Conservation (phyloP, 2,113 vertebrate species). For the Tenebrosternarchus preto region DNA sequence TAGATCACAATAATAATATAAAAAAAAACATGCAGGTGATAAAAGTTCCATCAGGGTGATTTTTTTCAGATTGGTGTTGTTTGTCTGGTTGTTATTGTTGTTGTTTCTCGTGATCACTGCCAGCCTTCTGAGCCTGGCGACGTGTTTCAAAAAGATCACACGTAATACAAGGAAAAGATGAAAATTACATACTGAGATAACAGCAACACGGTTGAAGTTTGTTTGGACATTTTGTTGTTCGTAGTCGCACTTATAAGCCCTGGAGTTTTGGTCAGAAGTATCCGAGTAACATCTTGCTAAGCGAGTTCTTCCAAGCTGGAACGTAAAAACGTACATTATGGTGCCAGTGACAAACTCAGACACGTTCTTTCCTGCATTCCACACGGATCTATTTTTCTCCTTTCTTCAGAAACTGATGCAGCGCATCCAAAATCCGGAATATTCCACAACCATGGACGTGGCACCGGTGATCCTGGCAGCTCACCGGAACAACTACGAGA, state of each 20-base stretch:
- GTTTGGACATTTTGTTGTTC: too few relatives aligned
- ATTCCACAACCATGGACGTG: slow-evolving; percentile 98
- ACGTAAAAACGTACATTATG: background rate
- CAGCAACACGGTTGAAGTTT: background rate
- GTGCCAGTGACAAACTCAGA: background rate
- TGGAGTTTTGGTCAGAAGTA: background rate
- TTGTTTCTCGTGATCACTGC: too few relatives aligned
- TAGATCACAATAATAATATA: too few relatives aligned
- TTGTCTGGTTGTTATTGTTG: too few relatives aligned
- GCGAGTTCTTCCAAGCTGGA: background rate
- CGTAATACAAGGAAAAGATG: too few relatives aligned
- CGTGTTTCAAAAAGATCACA: too few relatives aligned
- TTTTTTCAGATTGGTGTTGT: too few relatives aligned
- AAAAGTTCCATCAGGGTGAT: too few relatives aligned
- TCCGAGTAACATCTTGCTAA: background rate
- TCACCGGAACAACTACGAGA: slow-evolving; percentile 98
- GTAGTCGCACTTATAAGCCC: background rate
- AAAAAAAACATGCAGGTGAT: too few relatives aligned
- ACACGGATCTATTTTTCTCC: too few relatives aligned
- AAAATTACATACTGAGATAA: too few relatives aligned
- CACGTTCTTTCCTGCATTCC: background rate
- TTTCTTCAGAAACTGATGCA: slow-evolving; percentile 93
- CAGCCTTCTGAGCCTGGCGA: too few relatives aligned
- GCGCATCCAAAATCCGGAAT: slow-evolving; percentile 96
- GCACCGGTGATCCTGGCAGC: slow-evolving; percentile 97